Base-by-base conservation (phyloP, 1,140 invertebrate species). In the Brachystomella parvula region DNA sequence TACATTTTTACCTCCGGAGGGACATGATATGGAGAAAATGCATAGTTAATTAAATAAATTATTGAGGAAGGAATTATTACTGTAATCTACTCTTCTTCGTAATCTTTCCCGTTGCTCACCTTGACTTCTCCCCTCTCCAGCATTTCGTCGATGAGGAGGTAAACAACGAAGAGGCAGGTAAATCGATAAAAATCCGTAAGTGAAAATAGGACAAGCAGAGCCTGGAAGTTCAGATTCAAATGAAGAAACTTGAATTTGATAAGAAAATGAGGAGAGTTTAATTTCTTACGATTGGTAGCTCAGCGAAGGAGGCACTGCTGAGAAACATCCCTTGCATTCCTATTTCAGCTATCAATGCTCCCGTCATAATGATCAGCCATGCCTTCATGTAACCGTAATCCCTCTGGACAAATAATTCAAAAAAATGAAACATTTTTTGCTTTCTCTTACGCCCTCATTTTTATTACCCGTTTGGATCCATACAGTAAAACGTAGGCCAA, bases 311-410 rank as follows among this genome's bases (percentile, higher is more conserved):
- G 3, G 31, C 39, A 15, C 60, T 30, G 29, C 15, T 31, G 3
- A 62, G 33, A 3, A 39, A 29, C 39, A 47, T 62, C 6, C 30
- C 30, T 62, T 62, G 60, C n/a, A 62, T 39, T 15, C 3, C 9
- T 15, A 62, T 39, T 47, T 62, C 60, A n/a, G 60, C 60, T 3
- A 62, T 15, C 31, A 62, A 62, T 3, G 33, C 26, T 3, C 31
- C 60, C 3, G 33, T 62, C 60, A 62, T 62, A 3, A 62, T 28
- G 3, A 62, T 12, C 19, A 62, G 60, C 60, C 60, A 62, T 24
- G 60, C 60, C 33, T 62, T 62, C 60, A 62, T 44, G 60, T 62
- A 62, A 2, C 60, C 60, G 35, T 62, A 62, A 35, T 62, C 60
- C n/a, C 60, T 15, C 32, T 60, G 17, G 35, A 39, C 19, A 44